These are phyloP conservation scores for Aplodontia rufa DNA, from an alignment of 2,113 vertebrate species.

Conservation along the genomic window DNA sequence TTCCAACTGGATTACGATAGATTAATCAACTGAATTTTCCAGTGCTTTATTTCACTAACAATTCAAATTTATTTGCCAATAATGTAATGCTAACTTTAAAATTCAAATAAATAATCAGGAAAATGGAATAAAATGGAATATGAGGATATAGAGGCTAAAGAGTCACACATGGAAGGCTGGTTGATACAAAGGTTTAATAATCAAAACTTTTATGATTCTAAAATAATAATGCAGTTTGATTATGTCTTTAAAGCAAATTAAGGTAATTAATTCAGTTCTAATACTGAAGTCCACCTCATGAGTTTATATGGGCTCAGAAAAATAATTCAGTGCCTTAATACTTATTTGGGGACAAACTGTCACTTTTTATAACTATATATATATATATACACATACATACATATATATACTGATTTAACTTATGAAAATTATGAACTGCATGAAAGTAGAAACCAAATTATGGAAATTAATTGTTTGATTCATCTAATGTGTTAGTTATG, in stretches of 20 bases:
- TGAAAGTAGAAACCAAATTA: neutral
- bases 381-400: neutral
- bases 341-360: neutral
- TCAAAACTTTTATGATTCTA: neutral
- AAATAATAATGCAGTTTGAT: neutral
- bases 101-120: neutral
- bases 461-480: neutral
- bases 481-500: neutral
- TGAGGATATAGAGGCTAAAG: neutral
- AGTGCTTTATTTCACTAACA: neutral
- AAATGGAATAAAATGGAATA: neutral
- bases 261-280: neutral
- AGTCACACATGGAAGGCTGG: neutral
- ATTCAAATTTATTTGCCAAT: neutral
- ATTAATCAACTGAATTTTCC: neutral
- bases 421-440: neutral
- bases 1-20: neutral
- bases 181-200: neutral
- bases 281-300: neutral
- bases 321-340: neutral
- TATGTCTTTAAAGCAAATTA: neutral
- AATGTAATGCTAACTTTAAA: neutral
- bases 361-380: neutral
- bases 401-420: neutral
- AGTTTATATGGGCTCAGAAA: neutral